These are phyloP conservation scores for Gortyna flavago DNA, from an alignment of 2,888 invertebrate species.

Conservation along the genomic window DNA sequence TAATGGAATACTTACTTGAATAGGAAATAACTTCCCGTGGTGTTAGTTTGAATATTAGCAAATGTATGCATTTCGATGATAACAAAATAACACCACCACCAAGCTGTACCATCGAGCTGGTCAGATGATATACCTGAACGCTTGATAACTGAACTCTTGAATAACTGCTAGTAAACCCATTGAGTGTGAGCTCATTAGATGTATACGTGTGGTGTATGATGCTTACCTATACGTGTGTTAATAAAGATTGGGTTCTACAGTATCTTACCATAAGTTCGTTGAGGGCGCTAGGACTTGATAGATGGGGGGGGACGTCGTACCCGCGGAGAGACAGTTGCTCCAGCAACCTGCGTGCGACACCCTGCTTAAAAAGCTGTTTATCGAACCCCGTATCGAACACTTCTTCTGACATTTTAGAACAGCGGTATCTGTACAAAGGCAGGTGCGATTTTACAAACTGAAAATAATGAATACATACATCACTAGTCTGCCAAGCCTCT, in stretches of 20 bases:
- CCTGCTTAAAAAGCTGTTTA: not conserved
- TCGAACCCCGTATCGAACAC: not conserved
- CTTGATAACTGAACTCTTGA: not conserved
- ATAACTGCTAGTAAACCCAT: not conserved
- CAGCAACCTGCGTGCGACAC: slow-evolving; percentile 1
- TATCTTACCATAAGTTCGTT: slow-evolving; percentile 2
- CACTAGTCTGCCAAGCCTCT: not conserved
- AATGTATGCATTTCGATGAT: no score
- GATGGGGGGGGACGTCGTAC: slow-evolving; percentile 1
- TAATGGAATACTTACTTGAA: no score
- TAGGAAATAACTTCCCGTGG: no score
- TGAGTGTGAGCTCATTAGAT: not conserved
- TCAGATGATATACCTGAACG: not conserved
- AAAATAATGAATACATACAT: slow-evolving; percentile 4
- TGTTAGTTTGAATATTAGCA: no score
- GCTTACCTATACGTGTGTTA: not conserved
- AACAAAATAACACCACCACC: no score
- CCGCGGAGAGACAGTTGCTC: slow-evolving; percentile 11
- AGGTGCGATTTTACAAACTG: slow-evolving; percentile 23
- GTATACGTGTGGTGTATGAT: not conserved
- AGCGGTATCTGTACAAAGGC: slow-evolving; percentile 7
- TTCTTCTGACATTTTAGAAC: not conserved
- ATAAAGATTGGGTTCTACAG: not conserved
- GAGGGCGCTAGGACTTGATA: not conserved
- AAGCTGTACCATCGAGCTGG: not conserved